Evolutionary conservation across 2,888 invertebrate species (phyloP).

Genomic region (Pyrrhosoma nymphula): DNA sequence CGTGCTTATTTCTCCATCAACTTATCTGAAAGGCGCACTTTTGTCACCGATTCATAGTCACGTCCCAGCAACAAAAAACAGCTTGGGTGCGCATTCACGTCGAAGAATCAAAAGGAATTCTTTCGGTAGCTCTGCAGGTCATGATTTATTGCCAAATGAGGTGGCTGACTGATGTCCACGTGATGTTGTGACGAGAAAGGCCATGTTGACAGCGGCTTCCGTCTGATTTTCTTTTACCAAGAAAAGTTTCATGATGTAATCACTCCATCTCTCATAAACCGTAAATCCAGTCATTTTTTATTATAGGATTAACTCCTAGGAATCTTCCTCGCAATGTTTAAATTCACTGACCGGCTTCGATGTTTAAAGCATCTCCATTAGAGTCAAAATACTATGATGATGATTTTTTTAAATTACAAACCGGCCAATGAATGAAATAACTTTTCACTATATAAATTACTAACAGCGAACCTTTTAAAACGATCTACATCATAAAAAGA

Average conservation of each 20-base stretch:
- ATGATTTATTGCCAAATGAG: slow-evolving; percentile 5
- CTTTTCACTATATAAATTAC: too few species aligned
- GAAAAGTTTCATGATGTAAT: not conserved
- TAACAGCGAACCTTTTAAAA: too few species aligned
- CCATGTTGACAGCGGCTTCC: not conserved
- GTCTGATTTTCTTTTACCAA: not conserved
- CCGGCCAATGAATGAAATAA: too few species aligned
- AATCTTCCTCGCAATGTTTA: too few species aligned
- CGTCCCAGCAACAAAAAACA: not conserved
- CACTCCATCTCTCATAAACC: not conserved
- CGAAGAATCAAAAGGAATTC: not conserved
- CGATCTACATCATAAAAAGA: too few species aligned
- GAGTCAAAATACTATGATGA: too few species aligned
- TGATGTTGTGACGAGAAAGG: not conserved
- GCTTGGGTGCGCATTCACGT: not conserved
- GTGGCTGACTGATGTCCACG: not conserved
- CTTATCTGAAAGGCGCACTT: not conserved
- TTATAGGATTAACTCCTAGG: too few species aligned
- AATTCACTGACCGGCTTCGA: too few species aligned
- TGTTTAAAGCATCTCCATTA: too few species aligned
- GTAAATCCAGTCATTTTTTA: too few species aligned
- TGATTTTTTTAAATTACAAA: too few species aligned
- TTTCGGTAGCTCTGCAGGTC: not conserved
- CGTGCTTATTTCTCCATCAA: not conserved
- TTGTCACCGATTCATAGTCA: not conserved